Conservation (phyloP, 2,797 vertebrate genomes). For the Acanthornis magna region DNA sequence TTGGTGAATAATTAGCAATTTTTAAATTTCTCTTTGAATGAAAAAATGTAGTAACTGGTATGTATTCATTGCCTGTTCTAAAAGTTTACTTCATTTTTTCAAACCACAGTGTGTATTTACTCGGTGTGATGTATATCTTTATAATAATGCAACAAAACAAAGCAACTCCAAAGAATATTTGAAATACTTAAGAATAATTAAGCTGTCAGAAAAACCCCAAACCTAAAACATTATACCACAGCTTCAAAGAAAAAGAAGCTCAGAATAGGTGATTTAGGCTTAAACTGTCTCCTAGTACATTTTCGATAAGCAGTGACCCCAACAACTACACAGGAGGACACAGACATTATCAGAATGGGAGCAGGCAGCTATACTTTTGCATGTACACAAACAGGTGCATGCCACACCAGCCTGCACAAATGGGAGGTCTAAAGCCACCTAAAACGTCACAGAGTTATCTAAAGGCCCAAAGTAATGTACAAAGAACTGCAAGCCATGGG, state of each 20-base stretch:
- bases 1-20: background rate
- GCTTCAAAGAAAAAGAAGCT: background rate
- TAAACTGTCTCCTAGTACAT: background rate
- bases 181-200: background rate
- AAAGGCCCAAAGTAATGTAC: background rate
- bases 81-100: background rate
- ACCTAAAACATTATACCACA: background rate
- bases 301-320: background rate
- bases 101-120: background rate
- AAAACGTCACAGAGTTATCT: background rate
- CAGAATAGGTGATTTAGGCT: background rate
- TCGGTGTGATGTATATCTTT: background rate
- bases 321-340: background rate
- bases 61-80: background rate
- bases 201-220: background rate
- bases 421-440: fast-evolving
- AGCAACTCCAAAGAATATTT: background rate
- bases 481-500: background rate
- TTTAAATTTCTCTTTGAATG: background rate
- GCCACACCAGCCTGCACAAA: background rate
- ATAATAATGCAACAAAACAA: background rate
- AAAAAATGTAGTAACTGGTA: background rate
- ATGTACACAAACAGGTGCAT: background rate
- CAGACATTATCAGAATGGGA: background rate
- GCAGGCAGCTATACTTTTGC: background rate